Base-by-base conservation (phyloP, 2,888 invertebrate genomes). In the Eupithecia subfuscata region DNA sequence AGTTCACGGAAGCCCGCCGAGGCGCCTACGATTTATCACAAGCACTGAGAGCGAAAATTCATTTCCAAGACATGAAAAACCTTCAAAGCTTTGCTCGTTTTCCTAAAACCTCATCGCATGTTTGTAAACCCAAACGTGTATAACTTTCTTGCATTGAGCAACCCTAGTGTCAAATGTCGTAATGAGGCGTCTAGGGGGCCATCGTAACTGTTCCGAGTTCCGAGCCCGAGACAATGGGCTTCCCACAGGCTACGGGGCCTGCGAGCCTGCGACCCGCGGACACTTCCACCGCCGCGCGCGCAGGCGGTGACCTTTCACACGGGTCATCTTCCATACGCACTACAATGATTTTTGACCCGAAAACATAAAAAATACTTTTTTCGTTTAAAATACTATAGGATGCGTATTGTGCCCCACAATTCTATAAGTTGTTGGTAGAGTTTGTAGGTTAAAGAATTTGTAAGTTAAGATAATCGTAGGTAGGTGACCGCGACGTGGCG, bases 211-310 rank as follows among this genome's bases (percentile, higher is more conserved):
- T 79, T 9, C 48, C 43, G n/a, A n/a, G n/a, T n/a, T n/a, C n/a
- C n/a, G n/a, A n/a, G n/a, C n/a, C n/a, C n/a, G 60, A 79, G 75
- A 79, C 81, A 81, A 75, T 79, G 82, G 82, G 81, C 65, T 85
- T 82, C 71, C 77, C 76, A 77, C 25, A 71, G 75, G 25, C 69
- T 74, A 69, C 34, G 18, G 45, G 52, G 65, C 25, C 69, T 74
- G 70, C 34, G 18, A 43, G 52, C 40, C 25, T 75, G 79, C 60
- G 76, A 78, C 73, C 69, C 22, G 68, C 30, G 74, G 70, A 30
- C 69, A 45, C 71, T 69, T 77, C 84, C 76, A 80, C 80, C 79
- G 6, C 52, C n/a, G 16, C 52, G 56, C 64, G 16, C 14, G 45
- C 75, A 68, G 34, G 65, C 74, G 76, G 70, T 82, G 84, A 81